phyloP scores from a whole-genome alignment of 2,113 vertebrate genomes.

The Indicator indicator region DNA sequence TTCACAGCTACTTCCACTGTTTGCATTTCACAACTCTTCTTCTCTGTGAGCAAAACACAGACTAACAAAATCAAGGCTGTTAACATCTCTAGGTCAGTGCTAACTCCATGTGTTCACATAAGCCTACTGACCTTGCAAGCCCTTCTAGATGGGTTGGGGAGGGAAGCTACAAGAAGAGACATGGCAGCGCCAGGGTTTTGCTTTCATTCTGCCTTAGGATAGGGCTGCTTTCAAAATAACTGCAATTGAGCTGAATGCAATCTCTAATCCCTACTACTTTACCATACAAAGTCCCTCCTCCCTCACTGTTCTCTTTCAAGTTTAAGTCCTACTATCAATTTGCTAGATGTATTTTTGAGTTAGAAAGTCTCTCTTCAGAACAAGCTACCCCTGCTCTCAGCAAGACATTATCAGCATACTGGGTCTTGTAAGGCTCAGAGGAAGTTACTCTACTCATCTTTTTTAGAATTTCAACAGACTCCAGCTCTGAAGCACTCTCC shows the following conservation, averaged over 20 bases:
- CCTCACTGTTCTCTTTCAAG: not conserved
- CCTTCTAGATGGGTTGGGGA: not conserved
- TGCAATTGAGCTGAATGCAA: not conserved
- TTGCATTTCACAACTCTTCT: not conserved
- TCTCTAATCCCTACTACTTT: not conserved
- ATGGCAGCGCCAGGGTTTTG: not conserved
- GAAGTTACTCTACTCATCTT: constrained; percentile 42
- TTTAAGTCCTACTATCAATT: not conserved
- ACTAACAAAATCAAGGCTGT: not conserved
- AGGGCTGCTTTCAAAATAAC: constrained; percentile 11
- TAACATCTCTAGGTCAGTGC: not conserved
- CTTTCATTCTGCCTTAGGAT: not conserved
- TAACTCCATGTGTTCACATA: not conserved
- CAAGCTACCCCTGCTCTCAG: constrained; percentile 6
- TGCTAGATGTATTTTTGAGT: not conserved
- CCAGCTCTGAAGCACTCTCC: constrained; percentile 25
- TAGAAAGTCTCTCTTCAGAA: not conserved
- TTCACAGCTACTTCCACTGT: not conserved
- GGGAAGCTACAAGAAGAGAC: not conserved
- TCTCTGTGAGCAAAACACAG: not conserved
- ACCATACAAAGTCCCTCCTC: not conserved
- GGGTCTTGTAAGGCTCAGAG: not conserved
- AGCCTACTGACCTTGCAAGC: not conserved
- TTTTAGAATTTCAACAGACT: not conserved
- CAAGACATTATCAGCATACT: not conserved